Base-by-base conservation (phyloP, 2,888 invertebrate species). In the Gonocerus acuteangulatus region DNA sequence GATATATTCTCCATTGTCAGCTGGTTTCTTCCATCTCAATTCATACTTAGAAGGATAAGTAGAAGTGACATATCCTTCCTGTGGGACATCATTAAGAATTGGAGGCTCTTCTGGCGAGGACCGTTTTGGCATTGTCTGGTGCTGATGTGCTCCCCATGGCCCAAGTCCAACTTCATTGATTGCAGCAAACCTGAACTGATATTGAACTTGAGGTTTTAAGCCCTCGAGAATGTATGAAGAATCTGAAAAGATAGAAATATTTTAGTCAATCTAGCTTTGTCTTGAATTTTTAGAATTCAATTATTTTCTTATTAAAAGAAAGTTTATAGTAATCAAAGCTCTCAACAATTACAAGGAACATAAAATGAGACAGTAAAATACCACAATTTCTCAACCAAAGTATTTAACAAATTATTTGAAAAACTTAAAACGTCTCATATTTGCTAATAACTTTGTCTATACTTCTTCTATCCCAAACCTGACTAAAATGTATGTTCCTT, bases 1-100 rank as follows among this genome's bases (percentile, higher is more conserved):
- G 71, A 94, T 92, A 22, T 86, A 87, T 75, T 90, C 90, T 7
- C 94, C 94, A 74, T 94, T 94, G 72, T 93, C 88, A 54, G 86
- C 84, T 0, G 93, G 92, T 54, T 87, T 83, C 70, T 82, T 83
- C 93, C 93, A 94, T 71, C 84, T 80, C 18, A 93, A 74, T 71
- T 90, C 88, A 72, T 84, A 91, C 72, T 84, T 85, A 75, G 89
- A 86, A 22, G 85, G 85, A 73, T 83, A 90, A 44, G 79, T 79
- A 42, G 85, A 85, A 2, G 75, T 73, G 0, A 80, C 77, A 15
- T 80, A 77, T 47, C 77, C 76, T 21, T 79, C 77, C 9, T 69
- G 70, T 11, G 69, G 70, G 3, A 74, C 72, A 2, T 74, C 71
- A 48, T 78, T 76, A 49, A 82, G 72, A 62, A 86, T 82, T 66